Conservation (phyloP, 2,797 vertebrate genomes). For the Emydoidea blandingii region DNA sequence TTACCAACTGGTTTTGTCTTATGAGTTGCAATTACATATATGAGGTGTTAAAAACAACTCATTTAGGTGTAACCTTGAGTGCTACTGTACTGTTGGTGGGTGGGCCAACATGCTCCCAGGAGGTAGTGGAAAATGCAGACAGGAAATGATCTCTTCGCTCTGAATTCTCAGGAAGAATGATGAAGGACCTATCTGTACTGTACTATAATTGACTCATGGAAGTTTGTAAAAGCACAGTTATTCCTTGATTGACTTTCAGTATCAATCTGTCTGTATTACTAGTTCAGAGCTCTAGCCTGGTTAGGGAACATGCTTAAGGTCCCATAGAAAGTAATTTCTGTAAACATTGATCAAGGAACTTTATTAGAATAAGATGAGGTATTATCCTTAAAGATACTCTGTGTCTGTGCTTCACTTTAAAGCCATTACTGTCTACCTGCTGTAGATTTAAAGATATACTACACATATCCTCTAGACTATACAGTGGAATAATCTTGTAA, state of each 20-base stretch:
- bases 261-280: not conserved
- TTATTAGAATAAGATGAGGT: not conserved
- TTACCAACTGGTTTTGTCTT: not conserved
- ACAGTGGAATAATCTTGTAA: not conserved
- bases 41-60: not conserved
- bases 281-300: not conserved
- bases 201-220: slow-evolving; percentile 34
- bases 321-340: not conserved
- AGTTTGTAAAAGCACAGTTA: not conserved
- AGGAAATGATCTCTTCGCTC: slow-evolving; percentile 44
- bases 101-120: slow-evolving; percentile 48
- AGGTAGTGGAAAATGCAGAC: slow-evolving; percentile 33
- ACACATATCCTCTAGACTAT: not conserved
- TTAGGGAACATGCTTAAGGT: not conserved
- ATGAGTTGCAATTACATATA: not conserved
- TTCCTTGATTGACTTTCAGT: slow-evolving; percentile 28
- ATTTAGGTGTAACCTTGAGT: slow-evolving; percentile 31
- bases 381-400: not conserved
- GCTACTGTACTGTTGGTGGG: not conserved
- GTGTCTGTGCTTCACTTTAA: not conserved
- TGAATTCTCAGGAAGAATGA: slow-evolving; percentile 3
- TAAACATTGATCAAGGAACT: not conserved
- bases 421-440: not conserved
- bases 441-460: not conserved
- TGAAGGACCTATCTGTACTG: not conserved